Percentiles rank a stretch among this genome's conserved stretches.
These are phyloP conservation scores for Drosophila mimica DNA, from an alignment of 2,888 invertebrate genomes.

Conservation along the genomic window DNA sequence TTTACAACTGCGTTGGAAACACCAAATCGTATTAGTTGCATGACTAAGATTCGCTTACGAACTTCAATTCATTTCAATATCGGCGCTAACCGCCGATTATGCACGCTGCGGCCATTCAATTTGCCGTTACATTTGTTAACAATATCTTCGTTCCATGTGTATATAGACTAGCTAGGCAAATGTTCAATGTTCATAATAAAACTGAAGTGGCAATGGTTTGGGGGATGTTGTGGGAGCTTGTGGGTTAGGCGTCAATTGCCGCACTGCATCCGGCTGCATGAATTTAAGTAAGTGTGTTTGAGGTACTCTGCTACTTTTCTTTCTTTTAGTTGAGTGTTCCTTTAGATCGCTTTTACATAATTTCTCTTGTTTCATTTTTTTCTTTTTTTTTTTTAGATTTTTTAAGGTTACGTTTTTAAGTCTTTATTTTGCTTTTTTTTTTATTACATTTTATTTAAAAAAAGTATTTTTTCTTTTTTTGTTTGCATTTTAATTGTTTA, in stretches of 20 bases:
- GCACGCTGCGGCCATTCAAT: conserved; percentile 49
- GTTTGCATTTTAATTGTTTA: conserved; percentile 38
- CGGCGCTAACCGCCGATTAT: conserved; percentile 44
- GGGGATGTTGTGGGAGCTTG: not conserved
- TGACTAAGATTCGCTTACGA: conserved; percentile 77
- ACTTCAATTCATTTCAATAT: conserved; percentile 57
- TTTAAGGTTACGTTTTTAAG: conserved; percentile 80
- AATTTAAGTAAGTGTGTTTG: conserved; percentile 33
- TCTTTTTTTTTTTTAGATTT: conserved; percentile 31
- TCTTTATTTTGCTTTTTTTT: conserved; percentile 85
- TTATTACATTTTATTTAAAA: conserved; percentile 78
- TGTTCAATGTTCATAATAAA: conserved; percentile 21
- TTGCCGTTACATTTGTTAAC: conserved; percentile 32
- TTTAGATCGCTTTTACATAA: conserved; percentile 49
- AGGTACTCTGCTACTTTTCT: conserved; percentile 37
- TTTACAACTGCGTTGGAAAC: conserved; percentile 81
- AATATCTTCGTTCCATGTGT: conserved; percentile 38
- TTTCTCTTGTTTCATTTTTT: conserved; percentile 52
- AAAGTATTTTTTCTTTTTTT: conserved; percentile 58
- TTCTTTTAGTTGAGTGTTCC: conserved; percentile 41
- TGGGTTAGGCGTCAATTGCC: conserved; percentile 20
- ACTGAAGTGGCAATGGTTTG: conserved; percentile 10
- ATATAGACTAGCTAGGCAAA: conserved; percentile 65
- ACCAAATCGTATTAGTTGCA: conserved; percentile 74
- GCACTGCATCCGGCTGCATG: conserved; percentile 24